Evolutionary conservation across 2,797 vertebrate genomes (phyloP).

Genomic region (Hydrolagus colliei): DNA sequence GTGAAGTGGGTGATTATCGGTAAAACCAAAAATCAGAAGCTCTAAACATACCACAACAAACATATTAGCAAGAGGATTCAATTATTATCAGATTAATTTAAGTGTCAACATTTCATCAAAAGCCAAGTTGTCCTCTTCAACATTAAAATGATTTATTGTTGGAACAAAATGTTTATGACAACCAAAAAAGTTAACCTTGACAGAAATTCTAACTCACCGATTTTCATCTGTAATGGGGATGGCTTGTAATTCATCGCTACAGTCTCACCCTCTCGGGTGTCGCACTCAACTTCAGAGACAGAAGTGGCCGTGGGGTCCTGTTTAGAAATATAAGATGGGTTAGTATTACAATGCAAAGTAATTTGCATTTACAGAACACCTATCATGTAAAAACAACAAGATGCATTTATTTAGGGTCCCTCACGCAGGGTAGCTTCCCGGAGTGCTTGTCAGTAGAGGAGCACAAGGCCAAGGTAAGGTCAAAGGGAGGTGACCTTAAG

Average conservation of each 20-base stretch:
- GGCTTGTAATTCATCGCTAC: constrained; percentile 95
- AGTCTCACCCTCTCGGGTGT: constrained; percentile 78
- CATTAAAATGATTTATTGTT: background rate
- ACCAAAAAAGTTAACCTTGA: background rate
- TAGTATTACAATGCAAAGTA: constrained; percentile 37
- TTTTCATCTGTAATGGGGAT: constrained; percentile 88
- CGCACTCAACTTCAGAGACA: constrained; percentile 75
- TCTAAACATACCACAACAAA: background rate
- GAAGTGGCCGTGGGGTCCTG: constrained; percentile 83
- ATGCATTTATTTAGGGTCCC: no score
- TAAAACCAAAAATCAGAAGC: no score
- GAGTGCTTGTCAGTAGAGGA: background rate
- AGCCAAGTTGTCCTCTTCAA: background rate
- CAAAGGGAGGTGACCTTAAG: no score
- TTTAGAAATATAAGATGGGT: constrained; percentile 39
- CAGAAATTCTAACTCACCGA: constrained; percentile 66
- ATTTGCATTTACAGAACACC: no score
- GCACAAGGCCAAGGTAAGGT: background rate
- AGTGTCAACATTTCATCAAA: background rate
- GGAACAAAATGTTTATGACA: background rate
- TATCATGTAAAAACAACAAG: no score
- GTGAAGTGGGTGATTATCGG: no score
- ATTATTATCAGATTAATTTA: background rate
- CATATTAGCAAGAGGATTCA: background rate
- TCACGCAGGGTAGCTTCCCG: background rate